These are phyloP conservation scores for Coelopa pilipes DNA, from an alignment of 2,888 invertebrate genomes.

Conservation along the genomic window DNA sequence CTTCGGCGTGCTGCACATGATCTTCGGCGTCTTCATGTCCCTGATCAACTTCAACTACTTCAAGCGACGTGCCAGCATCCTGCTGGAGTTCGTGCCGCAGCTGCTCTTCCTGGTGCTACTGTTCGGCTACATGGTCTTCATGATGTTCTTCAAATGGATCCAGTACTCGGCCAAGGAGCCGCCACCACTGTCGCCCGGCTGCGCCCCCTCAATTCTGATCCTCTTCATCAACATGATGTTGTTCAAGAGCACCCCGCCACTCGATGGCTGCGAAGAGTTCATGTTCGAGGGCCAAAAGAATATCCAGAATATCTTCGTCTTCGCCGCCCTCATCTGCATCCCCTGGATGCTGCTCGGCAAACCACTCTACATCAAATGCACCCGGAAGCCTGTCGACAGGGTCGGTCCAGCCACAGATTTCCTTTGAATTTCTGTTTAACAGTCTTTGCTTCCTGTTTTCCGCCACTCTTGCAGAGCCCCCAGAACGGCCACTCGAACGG, in stretches of 20 bases:
- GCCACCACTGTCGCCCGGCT: slow-evolving; percentile 67
- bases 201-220: slow-evolving; percentile 81
- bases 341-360: slow-evolving; percentile 95
- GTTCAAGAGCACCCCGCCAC: slow-evolving; percentile 68
- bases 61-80: slow-evolving; percentile 74
- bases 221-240: slow-evolving; percentile 84
- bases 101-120: slow-evolving; percentile 86
- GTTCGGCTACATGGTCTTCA: slow-evolving; percentile 90
- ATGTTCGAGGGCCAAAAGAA: slow-evolving; percentile 79
- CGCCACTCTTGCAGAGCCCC: too few relatives aligned
- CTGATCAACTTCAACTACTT: slow-evolving; percentile 81
- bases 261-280: slow-evolving; percentile 70
- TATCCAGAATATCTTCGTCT: slow-evolving; percentile 81
- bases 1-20: slow-evolving; percentile 93
- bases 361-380: slow-evolving; percentile 79
- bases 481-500: slow-evolving; percentile 6
- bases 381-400: too few relatives aligned
- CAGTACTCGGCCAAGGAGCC: slow-evolving; percentile 70
- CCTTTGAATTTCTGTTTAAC: too few relatives aligned
- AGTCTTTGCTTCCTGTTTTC: too few relatives aligned
- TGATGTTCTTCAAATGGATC: slow-evolving; percentile 94
- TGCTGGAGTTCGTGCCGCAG: slow-evolving; percentile 92
- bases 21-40: slow-evolving; percentile 89
- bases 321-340: slow-evolving; percentile 84
- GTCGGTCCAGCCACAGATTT: too few relatives aligned